These are phyloP conservation scores for Minunthozetes semirufus DNA, from an alignment of 2,888 invertebrate genomes.

Conservation along the genomic window DNA sequence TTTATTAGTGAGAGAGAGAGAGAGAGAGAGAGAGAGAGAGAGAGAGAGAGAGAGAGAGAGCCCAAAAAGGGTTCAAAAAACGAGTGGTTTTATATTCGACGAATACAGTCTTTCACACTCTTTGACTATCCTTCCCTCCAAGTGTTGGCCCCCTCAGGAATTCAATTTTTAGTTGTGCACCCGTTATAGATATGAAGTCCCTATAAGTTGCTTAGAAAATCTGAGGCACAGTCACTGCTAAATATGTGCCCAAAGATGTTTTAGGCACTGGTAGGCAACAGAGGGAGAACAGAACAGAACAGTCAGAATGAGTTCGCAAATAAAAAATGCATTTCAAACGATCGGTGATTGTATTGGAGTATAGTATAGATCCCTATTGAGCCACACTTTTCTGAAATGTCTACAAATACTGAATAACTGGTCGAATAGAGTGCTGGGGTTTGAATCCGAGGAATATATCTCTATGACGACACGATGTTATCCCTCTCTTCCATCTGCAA, in stretches of 20 bases:
- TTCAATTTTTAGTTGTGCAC: not conserved
- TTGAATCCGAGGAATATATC: not conserved
- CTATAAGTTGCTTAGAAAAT: not conserved
- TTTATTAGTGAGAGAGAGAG: not conserved
- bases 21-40: conserved; percentile 2
- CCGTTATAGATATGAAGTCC: not conserved
- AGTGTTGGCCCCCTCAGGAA: not conserved
- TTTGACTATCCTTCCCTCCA: not conserved
- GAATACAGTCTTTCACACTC: not conserved
- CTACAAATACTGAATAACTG: not conserved
- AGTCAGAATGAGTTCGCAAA: not conserved
- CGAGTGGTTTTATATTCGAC: not conserved
- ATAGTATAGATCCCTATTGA: too few species aligned
- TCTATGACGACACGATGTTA: not conserved
- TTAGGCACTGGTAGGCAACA: not conserved
- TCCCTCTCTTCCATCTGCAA: not conserved
- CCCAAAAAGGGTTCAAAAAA: not conserved
- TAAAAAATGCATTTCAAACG: too few species aligned
- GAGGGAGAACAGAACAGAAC: too few species aligned
- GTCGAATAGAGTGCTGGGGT: not conserved
- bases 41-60: not conserved
- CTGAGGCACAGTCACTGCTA: not conserved
- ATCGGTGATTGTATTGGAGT: too few species aligned
- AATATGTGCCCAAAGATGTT: not conserved
- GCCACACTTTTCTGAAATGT: too few species aligned